These are phyloP conservation scores for Adelphocoris suturalis DNA, from an alignment of 2,888 invertebrate species.

Conservation along the genomic window DNA sequence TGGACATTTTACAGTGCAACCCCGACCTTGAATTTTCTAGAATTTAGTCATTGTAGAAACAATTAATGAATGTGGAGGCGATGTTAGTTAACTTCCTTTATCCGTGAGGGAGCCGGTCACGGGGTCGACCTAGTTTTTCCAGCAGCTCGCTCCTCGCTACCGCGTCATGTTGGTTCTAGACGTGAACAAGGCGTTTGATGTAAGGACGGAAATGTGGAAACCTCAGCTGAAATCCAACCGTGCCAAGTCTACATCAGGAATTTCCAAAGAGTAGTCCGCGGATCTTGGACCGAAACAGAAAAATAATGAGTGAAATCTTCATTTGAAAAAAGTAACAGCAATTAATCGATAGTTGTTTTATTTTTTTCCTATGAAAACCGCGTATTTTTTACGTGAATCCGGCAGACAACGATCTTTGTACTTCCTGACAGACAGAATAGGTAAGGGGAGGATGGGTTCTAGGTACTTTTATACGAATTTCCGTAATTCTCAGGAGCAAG, in stretches of 20 bases:
- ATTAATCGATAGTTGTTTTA: no score
- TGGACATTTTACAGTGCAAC: neutral
- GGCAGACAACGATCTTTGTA: no score
- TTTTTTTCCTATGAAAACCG: no score
- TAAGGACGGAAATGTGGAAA: constrained; percentile 67
- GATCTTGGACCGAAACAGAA: no score
- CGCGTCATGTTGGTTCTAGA: neutral
- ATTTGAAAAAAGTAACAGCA: no score
- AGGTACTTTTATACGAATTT: no score
- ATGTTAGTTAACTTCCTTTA: constrained; percentile 7
- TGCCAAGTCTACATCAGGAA: neutral
- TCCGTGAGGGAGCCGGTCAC: neutral
- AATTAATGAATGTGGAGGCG: neutral
- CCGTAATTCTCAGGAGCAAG: no score
- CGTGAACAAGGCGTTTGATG: constrained; percentile 50
- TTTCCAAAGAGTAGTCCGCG: no score
- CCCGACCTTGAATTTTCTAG: neutral
- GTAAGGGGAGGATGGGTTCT: no score
- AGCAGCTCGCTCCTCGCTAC: neutral
- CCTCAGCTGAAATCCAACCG: constrained; percentile 26
- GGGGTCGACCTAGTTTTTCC: constrained; percentile 43
- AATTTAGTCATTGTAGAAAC: constrained; percentile 1
- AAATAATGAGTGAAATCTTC: no score
- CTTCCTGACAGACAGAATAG: no score
- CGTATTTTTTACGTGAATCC: no score